Percentiles rank a stretch among this genome's conserved stretches.
Conservation (phyloP, 2,113 vertebrate species). For the Crotalus horridus region DNA sequence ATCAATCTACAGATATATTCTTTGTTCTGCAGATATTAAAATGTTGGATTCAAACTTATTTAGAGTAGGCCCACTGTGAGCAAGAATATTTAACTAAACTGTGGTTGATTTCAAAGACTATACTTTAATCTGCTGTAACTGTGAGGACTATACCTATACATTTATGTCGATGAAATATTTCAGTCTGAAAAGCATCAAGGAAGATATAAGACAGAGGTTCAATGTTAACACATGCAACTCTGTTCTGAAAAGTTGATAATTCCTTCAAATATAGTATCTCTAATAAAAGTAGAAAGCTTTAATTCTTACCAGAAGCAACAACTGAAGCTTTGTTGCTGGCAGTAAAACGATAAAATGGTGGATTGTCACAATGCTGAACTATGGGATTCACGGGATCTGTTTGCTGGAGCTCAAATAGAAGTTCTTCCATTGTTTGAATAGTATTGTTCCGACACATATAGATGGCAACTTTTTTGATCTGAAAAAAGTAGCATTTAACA, state of each 20-base stretch:
- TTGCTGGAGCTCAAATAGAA: slow-evolving; percentile 96
- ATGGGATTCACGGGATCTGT: slow-evolving; percentile 96
- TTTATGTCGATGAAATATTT: background rate
- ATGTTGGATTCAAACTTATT: background rate
- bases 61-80: background rate
- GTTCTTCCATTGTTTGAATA: slow-evolving; percentile 98
- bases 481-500: slow-evolving; percentile 27
- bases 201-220: background rate
- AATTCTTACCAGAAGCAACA: slow-evolving; percentile 84
- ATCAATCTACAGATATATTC: background rate
- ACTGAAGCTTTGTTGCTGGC: slow-evolving; percentile 92
- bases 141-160: background rate
- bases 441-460: slow-evolving; percentile 97
- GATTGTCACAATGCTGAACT: slow-evolving; percentile 94
- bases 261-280: background rate
- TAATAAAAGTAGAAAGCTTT: background rate
- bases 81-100: background rate
- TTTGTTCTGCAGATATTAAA: background rate
- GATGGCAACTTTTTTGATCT: slow-evolving; percentile 98
- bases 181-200: background rate
- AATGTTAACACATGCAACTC: background rate
- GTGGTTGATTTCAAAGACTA: background rate
- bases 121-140: background rate
- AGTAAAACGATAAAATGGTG: slow-evolving; percentile 93
- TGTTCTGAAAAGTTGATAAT: background rate